Conservation (phyloP, 92 coral and sea anemone species). For the Meandrina meandrites region DNA sequence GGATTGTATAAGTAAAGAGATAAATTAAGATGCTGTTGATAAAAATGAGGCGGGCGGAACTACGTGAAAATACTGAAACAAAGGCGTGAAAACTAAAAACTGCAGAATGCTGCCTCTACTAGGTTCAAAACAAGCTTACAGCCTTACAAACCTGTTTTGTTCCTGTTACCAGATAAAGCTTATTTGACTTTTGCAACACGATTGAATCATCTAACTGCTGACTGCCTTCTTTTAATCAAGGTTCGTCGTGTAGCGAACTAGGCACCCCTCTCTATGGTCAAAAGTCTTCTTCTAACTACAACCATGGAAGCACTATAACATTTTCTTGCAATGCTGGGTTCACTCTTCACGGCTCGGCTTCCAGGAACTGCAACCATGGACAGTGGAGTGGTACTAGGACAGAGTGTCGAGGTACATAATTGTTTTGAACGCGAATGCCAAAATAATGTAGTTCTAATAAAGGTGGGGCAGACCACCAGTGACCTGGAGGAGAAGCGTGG, state of each 20-base stretch:
- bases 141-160: background rate
- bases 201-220: background rate
- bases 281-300: constrained; percentile 46
- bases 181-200: background rate
- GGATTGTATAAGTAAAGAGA: too few relatives aligned
- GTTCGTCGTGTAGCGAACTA: constrained; percentile 73
- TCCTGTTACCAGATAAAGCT: background rate
- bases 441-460: background rate
- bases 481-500: too few relatives aligned
- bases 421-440: background rate
- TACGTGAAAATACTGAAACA: background rate
- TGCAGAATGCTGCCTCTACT: background rate
- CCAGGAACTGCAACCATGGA: constrained; percentile 73
- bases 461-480: too few relatives aligned
- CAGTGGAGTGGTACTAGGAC: constrained; percentile 86
- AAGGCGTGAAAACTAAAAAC: background rate
- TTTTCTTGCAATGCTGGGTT: constrained; percentile 83
- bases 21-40: too few relatives aligned
- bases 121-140: background rate
- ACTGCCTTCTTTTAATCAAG: constrained; percentile 32
- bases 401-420: constrained; percentile 68
- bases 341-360: constrained; percentile 63
- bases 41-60: background rate
- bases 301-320: constrained; percentile 71
- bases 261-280: constrained; percentile 81